Evolutionary conservation across 92 coral and sea anemone genomes (phyloP).

Genomic region (Virgularia gustaviana): DNA sequence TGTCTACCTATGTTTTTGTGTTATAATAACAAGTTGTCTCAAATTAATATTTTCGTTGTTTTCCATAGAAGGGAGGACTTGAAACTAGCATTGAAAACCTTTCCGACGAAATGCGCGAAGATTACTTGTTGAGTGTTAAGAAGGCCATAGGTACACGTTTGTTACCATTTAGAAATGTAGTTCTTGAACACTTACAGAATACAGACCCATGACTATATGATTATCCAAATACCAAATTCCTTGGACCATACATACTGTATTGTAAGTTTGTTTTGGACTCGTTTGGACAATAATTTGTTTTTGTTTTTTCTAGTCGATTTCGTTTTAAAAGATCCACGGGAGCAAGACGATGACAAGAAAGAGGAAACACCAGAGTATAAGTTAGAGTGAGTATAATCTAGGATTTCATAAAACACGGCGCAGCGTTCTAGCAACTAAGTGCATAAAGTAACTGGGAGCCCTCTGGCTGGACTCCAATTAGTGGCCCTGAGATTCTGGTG

Average conservation of each 20-base stretch:
- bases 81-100: conserved; percentile 90
- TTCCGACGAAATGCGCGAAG: conserved; percentile 99
- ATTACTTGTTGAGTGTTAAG: conserved; percentile 91
- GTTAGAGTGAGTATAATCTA: conserved; percentile 87
- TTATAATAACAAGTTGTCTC: not conserved
- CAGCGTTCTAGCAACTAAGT: too few species aligned
- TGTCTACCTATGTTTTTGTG: too few species aligned
- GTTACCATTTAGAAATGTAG: not conserved
- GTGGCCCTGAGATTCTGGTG: too few species aligned
- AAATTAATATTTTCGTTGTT: not conserved
- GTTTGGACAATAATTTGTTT: too few species aligned
- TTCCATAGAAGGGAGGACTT: conserved; percentile 69
- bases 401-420: too few species aligned
- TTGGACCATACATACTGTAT: too few species aligned
- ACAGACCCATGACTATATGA: too few species aligned
- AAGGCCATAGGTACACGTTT: conserved; percentile 80
- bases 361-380: conserved; percentile 88
- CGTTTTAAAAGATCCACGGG: conserved; percentile 95
- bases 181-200: too few species aligned
- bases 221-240: too few species aligned
- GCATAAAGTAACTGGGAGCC: too few species aligned
- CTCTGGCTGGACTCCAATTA: too few species aligned
- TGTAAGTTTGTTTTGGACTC: too few species aligned
- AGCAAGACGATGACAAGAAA: conserved; percentile 91
- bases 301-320: conserved; percentile 72